Conservation (phyloP, 2,888 invertebrate species). For the Eumacrocentrus americanus region DNA sequence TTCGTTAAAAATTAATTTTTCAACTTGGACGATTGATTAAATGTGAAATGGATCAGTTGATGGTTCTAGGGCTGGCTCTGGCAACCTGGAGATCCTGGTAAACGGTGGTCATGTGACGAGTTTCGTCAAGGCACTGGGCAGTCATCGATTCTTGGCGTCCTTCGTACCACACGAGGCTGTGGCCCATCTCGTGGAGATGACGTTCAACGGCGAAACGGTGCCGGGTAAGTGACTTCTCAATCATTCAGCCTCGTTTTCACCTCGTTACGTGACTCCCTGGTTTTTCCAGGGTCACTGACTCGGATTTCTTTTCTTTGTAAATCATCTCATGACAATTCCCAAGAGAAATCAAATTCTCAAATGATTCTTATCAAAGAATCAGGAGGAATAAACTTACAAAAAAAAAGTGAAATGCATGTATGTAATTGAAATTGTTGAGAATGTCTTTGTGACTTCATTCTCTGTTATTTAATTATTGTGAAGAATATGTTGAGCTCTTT, state of each 20-base stretch:
- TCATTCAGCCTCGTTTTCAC: constrained; percentile 22
- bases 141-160: constrained; percentile 87
- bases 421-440: no score
- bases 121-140: constrained; percentile 88
- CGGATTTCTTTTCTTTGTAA: constrained; percentile 37
- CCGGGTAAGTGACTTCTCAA: constrained; percentile 73
- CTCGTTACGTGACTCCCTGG: background rate
- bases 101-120: constrained; percentile 95
- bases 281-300: constrained; percentile 37
- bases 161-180: constrained; percentile 90
- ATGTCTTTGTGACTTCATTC: no score
- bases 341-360: no score
- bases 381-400: no score
- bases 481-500: no score
- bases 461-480: no score
- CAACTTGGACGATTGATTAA: no score
- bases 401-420: no score
- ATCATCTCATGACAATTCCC: no score
- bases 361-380: no score
- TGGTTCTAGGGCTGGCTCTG: constrained; percentile 93
- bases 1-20: background rate
- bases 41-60: constrained; percentile 71
- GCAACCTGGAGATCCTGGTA: constrained; percentile 93
- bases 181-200: constrained; percentile 88
- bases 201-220: constrained; percentile 90